Conservation (phyloP, 2,113 vertebrate genomes). For the Atractosteus spatula region DNA sequence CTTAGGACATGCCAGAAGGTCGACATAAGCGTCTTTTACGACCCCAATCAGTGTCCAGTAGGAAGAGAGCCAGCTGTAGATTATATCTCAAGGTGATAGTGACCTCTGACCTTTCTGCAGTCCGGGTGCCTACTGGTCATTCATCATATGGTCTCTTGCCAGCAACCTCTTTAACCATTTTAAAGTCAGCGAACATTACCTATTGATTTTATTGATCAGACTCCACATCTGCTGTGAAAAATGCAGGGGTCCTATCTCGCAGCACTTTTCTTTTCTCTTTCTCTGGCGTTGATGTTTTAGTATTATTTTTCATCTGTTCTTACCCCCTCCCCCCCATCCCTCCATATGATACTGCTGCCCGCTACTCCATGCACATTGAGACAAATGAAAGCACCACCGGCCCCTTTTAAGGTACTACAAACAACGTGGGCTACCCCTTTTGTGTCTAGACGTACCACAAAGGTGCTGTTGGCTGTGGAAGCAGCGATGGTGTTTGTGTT, state of each 20-base stretch:
- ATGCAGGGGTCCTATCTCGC: conserved; percentile 17
- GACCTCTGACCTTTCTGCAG: conserved; percentile 64
- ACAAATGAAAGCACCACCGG: background rate
- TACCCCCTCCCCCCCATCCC: background rate
- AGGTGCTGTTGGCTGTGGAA: conserved; percentile 2
- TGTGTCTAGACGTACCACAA: conserved; percentile 7
- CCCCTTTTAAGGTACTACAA: background rate
- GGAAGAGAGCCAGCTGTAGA: conserved; percentile 35
- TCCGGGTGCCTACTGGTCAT: conserved; percentile 45
- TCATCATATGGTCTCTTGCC: conserved; percentile 57
- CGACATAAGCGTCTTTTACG: conserved; percentile 6
- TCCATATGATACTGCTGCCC: conserved; percentile 28
- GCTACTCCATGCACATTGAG: conserved; percentile 3
- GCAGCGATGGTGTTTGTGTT: conserved; percentile 4
- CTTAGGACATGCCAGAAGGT: conserved; percentile 16
- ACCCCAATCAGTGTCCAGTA: conserved; percentile 11
- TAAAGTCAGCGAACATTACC: conserved; percentile 54
- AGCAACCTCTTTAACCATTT: conserved; percentile 54
- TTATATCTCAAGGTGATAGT: conserved; percentile 60
- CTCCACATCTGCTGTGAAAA: conserved; percentile 45
- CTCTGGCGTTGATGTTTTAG: conserved; percentile 7
- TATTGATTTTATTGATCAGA: conserved; percentile 61
- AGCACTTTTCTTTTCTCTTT: background rate
- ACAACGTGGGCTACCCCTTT: background rate
- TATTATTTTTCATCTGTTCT: background rate